These are phyloP conservation scores for Lepus europaeus DNA, from an alignment of 2,113 vertebrate species.

Conservation along the genomic window DNA sequence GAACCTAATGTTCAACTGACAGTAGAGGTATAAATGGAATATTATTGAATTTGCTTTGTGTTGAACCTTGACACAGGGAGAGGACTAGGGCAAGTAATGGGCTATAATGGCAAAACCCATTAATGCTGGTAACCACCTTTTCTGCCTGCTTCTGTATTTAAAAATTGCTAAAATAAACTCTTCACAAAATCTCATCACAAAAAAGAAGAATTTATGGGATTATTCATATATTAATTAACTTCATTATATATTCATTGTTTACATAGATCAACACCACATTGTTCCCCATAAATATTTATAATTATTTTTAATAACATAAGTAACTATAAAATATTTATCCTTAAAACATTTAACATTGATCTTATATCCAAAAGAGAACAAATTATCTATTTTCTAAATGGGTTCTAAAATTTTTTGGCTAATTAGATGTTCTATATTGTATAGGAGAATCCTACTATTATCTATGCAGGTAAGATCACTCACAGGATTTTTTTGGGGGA, in stretches of 20 bases:
- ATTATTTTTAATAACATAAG: neutral
- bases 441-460: neutral
- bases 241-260: neutral
- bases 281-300: neutral
- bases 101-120: neutral
- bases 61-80: neutral
- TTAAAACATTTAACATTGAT: neutral
- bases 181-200: neutral
- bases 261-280: neutral
- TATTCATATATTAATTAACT: neutral
- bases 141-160: neutral
- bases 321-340: neutral
- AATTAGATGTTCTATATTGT: too few relatives aligned
- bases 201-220: neutral
- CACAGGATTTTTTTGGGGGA: neutral
- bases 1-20: neutral
- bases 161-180: neutral
- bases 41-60: neutral
- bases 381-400: conserved; percentile 10
- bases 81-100: neutral
- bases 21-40: neutral
- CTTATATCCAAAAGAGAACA: neutral
- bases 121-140: neutral
- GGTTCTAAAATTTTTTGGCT: too few relatives aligned
- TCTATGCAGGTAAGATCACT: conserved; percentile 15